phyloP scores from a whole-genome alignment of 1,140 invertebrate genomes.

The Saxidomus purpurata region DNA sequence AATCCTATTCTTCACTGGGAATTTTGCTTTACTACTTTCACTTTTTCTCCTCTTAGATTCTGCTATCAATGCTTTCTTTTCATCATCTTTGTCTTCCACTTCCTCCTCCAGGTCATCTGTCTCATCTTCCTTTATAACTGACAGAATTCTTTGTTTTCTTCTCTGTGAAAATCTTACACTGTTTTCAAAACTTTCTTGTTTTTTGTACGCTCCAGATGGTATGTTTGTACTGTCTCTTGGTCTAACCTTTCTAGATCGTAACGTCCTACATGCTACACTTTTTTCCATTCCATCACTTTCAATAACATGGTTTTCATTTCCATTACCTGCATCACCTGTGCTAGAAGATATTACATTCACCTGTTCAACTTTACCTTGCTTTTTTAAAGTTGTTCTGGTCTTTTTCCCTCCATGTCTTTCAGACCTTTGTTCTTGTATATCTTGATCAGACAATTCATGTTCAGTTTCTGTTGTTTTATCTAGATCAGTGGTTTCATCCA shows the following conservation, averaged over 20 bases:
- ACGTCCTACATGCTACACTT: not conserved
- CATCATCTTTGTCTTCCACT: not conserved
- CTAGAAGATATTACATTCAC: slow-evolving; percentile 50
- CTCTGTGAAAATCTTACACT: too few relatives aligned
- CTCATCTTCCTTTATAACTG: slow-evolving; percentile 12
- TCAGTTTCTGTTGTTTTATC: not conserved
- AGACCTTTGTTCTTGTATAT: not conserved
- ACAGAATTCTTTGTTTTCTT: not conserved
- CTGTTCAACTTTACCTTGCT: not conserved
- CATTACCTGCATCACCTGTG: slow-evolving; percentile 17
- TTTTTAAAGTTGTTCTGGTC: not conserved
- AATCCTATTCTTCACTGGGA: not conserved
- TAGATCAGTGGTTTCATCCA: slow-evolving; percentile 1
- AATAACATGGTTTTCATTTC: not conserved
- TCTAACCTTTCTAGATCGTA: not conserved
- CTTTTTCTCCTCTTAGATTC: not conserved
- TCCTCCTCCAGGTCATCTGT: not conserved
- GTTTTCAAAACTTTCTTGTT: not conserved
- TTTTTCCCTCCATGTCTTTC: not conserved
- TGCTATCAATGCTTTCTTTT: not conserved
- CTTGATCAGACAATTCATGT: not conserved
- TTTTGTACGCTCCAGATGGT: not conserved
- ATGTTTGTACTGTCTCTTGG: not conserved
- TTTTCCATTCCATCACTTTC: not conserved
- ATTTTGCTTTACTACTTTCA: not conserved